Evolutionary conservation across 2,113 vertebrate genomes (phyloP).

Genomic region (Pelecanoides urinatrix): DNA sequence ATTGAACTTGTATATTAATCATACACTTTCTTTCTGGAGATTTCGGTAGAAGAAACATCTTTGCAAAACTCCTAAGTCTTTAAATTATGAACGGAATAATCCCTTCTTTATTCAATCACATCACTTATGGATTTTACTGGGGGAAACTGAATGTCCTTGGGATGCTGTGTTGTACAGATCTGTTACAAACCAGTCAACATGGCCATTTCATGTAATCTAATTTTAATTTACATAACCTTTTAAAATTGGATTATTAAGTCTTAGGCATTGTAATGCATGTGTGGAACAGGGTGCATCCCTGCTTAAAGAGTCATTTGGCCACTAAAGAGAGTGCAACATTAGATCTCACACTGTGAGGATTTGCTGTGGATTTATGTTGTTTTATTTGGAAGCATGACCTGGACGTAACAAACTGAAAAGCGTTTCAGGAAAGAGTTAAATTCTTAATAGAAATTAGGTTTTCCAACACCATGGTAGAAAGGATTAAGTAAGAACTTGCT

Average conservation of each 20-base stretch:
- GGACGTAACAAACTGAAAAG: background rate
- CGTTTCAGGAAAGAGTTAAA: background rate
- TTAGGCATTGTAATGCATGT: background rate
- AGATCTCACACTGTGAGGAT: background rate
- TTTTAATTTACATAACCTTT: slow-evolving; percentile 17
- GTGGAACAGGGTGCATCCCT: background rate
- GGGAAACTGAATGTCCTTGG: background rate
- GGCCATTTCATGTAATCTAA: background rate
- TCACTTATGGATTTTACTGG: background rate
- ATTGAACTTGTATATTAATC: background rate
- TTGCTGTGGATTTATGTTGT: background rate
- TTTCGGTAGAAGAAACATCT: background rate
- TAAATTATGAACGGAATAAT: background rate
- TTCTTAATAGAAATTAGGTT: background rate
- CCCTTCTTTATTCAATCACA: background rate
- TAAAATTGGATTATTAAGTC: background rate
- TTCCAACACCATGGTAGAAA: background rate
- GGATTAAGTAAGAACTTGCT: background rate
- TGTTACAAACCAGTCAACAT: background rate
- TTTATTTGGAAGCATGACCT: background rate
- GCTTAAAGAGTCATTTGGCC: background rate
- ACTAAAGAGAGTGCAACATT: background rate
- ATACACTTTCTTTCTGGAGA: background rate
- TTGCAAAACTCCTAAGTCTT: background rate
- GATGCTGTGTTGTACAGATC: background rate